Percentiles rank a stretch among this genome's conserved stretches.
Evolutionary conservation across 1,140 invertebrate species (phyloP).

Genomic region (Drosophila prosaltans): DNA sequence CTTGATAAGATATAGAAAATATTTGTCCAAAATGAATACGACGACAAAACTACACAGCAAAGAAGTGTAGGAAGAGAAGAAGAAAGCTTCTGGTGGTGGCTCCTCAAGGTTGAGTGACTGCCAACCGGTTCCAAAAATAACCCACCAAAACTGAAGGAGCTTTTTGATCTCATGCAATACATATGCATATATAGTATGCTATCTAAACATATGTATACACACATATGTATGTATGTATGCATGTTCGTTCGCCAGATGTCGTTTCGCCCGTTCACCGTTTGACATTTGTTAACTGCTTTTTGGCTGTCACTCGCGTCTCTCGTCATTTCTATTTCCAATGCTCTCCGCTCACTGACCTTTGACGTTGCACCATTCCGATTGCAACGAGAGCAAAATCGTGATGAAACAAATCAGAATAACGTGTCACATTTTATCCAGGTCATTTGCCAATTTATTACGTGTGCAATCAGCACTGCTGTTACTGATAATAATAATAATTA

Average conservation of each 20-base stretch:
- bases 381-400: conserved; percentile 4
- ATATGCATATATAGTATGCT: not conserved
- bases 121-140: conserved; percentile 70
- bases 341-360: conserved; percentile 13
- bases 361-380: conserved; percentile 15
- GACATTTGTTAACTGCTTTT: conserved; percentile 64
- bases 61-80: conserved; percentile 33
- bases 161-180: conserved; percentile 18
- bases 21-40: conserved; percentile 29
- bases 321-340: conserved; percentile 68
- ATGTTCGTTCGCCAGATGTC: not conserved
- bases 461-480: not conserved
- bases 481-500: not conserved
- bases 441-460: not conserved
- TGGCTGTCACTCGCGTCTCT: conserved; percentile 24
- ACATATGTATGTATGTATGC: conserved; percentile 1
- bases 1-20: conserved; percentile 62
- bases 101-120: conserved; percentile 66
- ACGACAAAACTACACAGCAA: conserved; percentile 2
- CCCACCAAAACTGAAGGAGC: conserved; percentile 1
- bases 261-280: conserved; percentile 38
- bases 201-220: conserved; percentile 1
- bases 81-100: conserved; percentile 45
- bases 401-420: conserved; percentile 13
- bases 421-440: conserved; percentile 9